Percentiles rank a stretch among this genome's conserved stretches.
phyloP scores from a whole-genome alignment of 1,140 invertebrate species.

The Mylabris phalerata region DNA sequence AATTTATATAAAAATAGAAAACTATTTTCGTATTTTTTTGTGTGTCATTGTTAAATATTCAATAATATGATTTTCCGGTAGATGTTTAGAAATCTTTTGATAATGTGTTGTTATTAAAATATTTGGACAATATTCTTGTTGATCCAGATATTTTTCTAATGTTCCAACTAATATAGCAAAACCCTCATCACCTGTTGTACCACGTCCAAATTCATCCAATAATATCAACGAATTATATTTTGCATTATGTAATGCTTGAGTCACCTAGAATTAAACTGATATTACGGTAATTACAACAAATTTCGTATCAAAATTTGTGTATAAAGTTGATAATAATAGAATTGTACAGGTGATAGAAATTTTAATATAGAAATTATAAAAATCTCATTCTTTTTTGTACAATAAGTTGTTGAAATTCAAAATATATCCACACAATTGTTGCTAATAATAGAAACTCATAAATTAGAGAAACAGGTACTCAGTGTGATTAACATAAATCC shows the following conservation, averaged over 20 bases:
- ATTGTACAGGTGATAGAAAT: no score
- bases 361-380: no score
- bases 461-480: no score
- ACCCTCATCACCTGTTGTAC: slow-evolving; percentile 72
- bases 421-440: no score
- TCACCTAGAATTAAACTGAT: slow-evolving; percentile 50
- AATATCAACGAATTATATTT: slow-evolving; percentile 65
- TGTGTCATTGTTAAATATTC: slow-evolving; percentile 43
- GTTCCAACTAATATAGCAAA: slow-evolving; percentile 59
- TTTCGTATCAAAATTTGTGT: no score
- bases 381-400: no score
- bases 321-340: no score
- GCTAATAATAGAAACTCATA: no score
- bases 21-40: slow-evolving; percentile 18
- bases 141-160: slow-evolving; percentile 56
- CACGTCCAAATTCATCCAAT: slow-evolving; percentile 89
- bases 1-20: slow-evolving; percentile 37
- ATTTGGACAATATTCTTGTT: slow-evolving; percentile 57
- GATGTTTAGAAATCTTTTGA: slow-evolving; percentile 52
- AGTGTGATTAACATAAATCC: no score
- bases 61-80: slow-evolving; percentile 57
- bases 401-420: no score
- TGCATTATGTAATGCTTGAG: slow-evolving; percentile 57
- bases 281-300: no score
- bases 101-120: slow-evolving; percentile 74